These are phyloP conservation scores for Meiosimyza platycephala DNA, from an alignment of 2,888 invertebrate species.

Conservation along the genomic window DNA sequence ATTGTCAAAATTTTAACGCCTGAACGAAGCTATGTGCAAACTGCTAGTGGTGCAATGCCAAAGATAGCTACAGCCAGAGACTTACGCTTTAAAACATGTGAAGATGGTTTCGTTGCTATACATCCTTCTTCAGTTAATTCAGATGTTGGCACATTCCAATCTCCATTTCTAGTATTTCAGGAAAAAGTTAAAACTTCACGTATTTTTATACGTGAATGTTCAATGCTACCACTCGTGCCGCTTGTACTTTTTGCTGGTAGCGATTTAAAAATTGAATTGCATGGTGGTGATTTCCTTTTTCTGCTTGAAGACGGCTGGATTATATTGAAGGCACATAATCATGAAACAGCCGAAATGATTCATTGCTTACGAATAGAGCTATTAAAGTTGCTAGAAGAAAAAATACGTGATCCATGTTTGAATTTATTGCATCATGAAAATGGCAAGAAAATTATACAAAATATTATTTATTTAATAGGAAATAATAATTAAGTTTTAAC, in stretches of 20 bases:
- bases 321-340: constrained; percentile 80
- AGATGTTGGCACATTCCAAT: constrained; percentile 73
- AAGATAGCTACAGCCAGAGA: constrained; percentile 78
- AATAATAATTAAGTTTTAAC: constrained; percentile 56
- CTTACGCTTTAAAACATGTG: constrained; percentile 78
- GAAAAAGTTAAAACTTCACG: constrained; percentile 85
- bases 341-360: constrained; percentile 84
- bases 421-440: constrained; percentile 80
- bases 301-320: constrained; percentile 86
- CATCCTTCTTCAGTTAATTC: constrained; percentile 85
- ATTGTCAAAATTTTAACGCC: constrained; percentile 85
- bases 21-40: constrained; percentile 80
- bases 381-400: constrained; percentile 81
- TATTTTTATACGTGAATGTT: constrained; percentile 83
- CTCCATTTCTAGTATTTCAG: constrained; percentile 84
- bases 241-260: constrained; percentile 80
- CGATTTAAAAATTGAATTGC: constrained; percentile 77
- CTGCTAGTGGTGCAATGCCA: constrained; percentile 80
- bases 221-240: constrained; percentile 82
- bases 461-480: constrained; percentile 78
- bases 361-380: constrained; percentile 82
- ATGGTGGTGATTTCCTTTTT: constrained; percentile 79
- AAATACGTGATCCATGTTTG: constrained; percentile 83
- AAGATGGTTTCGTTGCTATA: constrained; percentile 78
- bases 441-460: constrained; percentile 80